Conservation (phyloP, 2,888 invertebrate genomes). For the Loripinus fragilis region DNA sequence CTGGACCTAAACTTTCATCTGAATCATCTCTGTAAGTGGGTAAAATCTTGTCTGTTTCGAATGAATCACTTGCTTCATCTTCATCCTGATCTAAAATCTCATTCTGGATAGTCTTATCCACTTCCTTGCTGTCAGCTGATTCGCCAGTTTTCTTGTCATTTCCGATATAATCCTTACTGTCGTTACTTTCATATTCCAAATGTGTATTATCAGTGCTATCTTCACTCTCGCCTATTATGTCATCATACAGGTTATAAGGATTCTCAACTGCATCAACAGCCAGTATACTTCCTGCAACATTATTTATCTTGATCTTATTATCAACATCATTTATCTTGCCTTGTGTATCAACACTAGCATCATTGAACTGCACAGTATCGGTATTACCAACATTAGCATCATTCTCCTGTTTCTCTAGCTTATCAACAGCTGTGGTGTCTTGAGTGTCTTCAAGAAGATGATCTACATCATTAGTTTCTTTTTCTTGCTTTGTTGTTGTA, state of each 20-base stretch:
- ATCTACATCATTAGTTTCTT: not conserved
- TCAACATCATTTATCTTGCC: too few species aligned
- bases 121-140: not conserved
- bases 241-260: slow-evolving; percentile 12
- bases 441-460: too few species aligned
- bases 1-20: slow-evolving; percentile 10
- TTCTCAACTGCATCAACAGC: slow-evolving; percentile 23
- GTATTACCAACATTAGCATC: too few species aligned
- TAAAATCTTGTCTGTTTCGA: slow-evolving; percentile 1
- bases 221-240: slow-evolving; percentile 13
- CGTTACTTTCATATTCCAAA: not conserved
- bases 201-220: slow-evolving; percentile 28
- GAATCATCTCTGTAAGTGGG: slow-evolving; percentile 3
- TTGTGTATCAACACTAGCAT: too few species aligned
- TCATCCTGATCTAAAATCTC: slow-evolving; percentile 10
- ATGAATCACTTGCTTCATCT: slow-evolving; percentile 4
- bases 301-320: slow-evolving; percentile 18
- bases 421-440: slow-evolving; percentile 5
- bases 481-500: not conserved
- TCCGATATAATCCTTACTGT: not conserved
- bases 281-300: slow-evolving; percentile 8
- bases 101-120: not conserved
- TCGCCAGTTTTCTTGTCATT: slow-evolving; percentile 24
- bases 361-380: not conserved
- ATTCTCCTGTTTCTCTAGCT: not conserved